A percentile compares a stretch with the other conserved stretches of the same genome.
These are phyloP conservation scores for Baronia brevicornis DNA, from an alignment of 2,888 invertebrate species.

Conservation along the genomic window DNA sequence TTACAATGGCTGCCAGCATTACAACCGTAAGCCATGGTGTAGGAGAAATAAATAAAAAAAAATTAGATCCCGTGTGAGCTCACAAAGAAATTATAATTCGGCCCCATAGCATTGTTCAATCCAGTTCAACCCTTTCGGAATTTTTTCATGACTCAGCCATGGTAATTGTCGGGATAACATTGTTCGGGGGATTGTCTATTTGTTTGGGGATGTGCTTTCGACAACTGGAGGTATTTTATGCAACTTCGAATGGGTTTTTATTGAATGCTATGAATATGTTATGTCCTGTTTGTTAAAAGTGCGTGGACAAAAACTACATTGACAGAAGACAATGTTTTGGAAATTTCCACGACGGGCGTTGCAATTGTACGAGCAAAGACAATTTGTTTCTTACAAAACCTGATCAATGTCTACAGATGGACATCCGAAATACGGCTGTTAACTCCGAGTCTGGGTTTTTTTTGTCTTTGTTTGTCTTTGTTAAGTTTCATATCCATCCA, in stretches of 20 bases:
- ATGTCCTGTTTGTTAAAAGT: background rate
- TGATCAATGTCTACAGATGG: too few relatives aligned
- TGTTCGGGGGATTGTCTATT: conserved; percentile 21
- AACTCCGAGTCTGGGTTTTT: too few relatives aligned
- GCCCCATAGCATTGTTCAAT: conserved; percentile 25
- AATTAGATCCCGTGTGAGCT: conserved; percentile 16
- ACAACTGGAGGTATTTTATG: conserved; percentile 4
- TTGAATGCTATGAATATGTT: conserved; percentile 3
- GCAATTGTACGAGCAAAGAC: too few relatives aligned
- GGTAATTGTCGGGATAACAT: conserved; percentile 32
- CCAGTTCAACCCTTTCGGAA: too few relatives aligned
- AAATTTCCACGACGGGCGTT: too few relatives aligned
- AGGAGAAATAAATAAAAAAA: conserved; percentile 18
- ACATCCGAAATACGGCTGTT: too few relatives aligned
- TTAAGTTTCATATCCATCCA: too few relatives aligned
- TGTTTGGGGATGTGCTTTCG: conserved; percentile 11
- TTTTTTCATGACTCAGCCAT: conserved; percentile 26
- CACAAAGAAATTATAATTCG: conserved; percentile 22
- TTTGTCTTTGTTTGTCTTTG: too few relatives aligned
- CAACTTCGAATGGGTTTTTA: conserved; percentile 1
- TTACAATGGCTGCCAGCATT: conserved; percentile 2
- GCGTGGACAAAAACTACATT: too few relatives aligned
- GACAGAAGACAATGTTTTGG: too few relatives aligned
- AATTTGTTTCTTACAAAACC: too few relatives aligned
- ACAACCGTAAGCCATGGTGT: conserved; percentile 14